phyloP scores from a whole-genome alignment of 2,113 vertebrate species.

The Terrapene triunguis region DNA sequence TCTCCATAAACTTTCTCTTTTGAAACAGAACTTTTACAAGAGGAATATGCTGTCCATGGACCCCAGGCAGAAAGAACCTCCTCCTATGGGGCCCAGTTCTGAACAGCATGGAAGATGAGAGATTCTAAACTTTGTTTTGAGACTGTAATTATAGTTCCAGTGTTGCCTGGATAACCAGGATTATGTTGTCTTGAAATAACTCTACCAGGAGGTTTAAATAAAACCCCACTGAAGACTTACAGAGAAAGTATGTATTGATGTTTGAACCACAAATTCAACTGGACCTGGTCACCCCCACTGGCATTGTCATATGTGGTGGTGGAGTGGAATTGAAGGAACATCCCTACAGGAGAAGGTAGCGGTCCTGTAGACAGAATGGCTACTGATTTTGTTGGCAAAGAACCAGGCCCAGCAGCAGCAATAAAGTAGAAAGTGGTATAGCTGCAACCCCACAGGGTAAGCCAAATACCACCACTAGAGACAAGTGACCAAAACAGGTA shows the following conservation, averaged over 20 bases:
- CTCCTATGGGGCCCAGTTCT: too few relatives aligned
- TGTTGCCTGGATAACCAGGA: too few relatives aligned
- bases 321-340: neutral
- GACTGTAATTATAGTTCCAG: too few relatives aligned
- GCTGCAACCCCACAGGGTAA: neutral
- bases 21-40: too few relatives aligned
- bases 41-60: too few relatives aligned
- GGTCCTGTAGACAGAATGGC: too few relatives aligned
- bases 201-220: neutral
- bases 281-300: neutral
- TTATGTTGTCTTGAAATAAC: neutral
- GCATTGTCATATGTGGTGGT: neutral
- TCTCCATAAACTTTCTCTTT: too few relatives aligned
- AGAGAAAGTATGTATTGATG: neutral
- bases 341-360: neutral
- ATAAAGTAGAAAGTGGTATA: neutral
- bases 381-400: neutral
- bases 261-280: neutral
- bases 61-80: too few relatives aligned
- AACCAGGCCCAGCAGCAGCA: neutral
- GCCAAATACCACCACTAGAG: neutral
- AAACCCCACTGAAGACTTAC: neutral
- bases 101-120: too few relatives aligned
- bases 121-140: too few relatives aligned
- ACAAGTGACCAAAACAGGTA: neutral